phyloP scores from a whole-genome alignment of 2,113 vertebrate species.

The Brachypodius melanocephalos region DNA sequence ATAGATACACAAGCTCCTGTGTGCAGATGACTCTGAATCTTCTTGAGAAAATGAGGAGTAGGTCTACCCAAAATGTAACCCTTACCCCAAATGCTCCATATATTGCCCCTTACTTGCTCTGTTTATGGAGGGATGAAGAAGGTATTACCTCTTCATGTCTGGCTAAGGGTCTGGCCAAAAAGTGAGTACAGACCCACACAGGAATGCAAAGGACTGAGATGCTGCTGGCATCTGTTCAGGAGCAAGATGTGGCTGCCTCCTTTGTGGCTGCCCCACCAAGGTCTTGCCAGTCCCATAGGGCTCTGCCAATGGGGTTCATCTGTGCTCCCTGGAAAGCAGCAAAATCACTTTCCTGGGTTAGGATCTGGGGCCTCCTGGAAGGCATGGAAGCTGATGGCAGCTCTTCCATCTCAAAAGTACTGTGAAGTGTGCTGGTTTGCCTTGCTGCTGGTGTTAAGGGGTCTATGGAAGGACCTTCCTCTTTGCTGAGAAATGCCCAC shows the following conservation, averaged over 20 bases:
- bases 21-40: background rate
- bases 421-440: background rate
- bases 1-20: background rate
- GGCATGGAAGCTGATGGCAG: background rate
- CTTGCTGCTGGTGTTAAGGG: background rate
- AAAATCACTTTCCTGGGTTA: background rate
- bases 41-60: background rate
- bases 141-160: background rate
- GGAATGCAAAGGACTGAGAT: background rate
- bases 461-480: fast-evolving
- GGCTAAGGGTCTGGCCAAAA: background rate
- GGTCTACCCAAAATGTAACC: background rate
- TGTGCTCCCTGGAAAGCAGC: background rate
- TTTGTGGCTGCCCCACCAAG: background rate
- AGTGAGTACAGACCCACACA: background rate
- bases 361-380: background rate
- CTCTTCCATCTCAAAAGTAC: background rate
- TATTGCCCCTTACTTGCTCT: background rate
- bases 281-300: fast-evolving
- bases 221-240: background rate
- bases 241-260: background rate
- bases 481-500: background rate
- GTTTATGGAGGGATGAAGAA: background rate
- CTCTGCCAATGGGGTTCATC: fast-evolving
- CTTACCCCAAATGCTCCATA: background rate